Evolutionary conservation across 1,140 invertebrate species (phyloP).

Genomic region (Tetramorium alpestre): DNA sequence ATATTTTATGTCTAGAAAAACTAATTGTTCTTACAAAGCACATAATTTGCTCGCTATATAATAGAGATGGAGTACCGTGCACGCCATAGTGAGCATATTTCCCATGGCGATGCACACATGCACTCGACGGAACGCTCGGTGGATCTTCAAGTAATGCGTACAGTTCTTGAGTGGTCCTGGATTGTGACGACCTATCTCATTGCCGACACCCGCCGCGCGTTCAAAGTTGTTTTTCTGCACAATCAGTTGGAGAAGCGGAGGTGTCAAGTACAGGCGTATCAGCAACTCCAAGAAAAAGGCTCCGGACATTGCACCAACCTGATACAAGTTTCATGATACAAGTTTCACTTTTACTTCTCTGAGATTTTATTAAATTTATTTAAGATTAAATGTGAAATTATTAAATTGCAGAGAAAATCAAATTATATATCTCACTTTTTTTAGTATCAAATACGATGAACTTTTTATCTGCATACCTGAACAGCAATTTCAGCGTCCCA

Average conservation of each 20-base stretch:
- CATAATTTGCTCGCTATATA: constrained; percentile 89
- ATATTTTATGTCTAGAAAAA: not conserved
- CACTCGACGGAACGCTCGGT: constrained; percentile 89
- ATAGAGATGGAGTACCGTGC: constrained; percentile 90
- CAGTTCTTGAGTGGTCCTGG: constrained; percentile 89
- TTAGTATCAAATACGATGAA: not conserved
- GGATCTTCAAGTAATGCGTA: constrained; percentile 89
- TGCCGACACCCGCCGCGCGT: constrained; percentile 89
- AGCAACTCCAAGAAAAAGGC: constrained; percentile 90
- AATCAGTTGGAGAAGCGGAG: constrained; percentile 89
- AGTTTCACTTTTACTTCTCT: not conserved
- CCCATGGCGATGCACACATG: constrained; percentile 91
- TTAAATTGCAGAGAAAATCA: not conserved
- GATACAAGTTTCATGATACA: constrained; percentile 45
- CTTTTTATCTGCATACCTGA: constrained; percentile 80
- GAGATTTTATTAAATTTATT: not conserved
- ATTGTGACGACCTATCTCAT: constrained; percentile 89
- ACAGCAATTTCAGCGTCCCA: constrained; percentile 83
- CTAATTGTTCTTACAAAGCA: constrained; percentile 72
- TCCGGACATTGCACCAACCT: constrained; percentile 89
- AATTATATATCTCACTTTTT: not conserved
- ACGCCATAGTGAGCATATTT: constrained; percentile 90
- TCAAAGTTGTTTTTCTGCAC: constrained; percentile 90
- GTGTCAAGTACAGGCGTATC: constrained; percentile 89
- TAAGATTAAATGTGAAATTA: not conserved